These are phyloP conservation scores for Drosophila glabriapex DNA, from an alignment of 2,888 invertebrate species.

Conservation along the genomic window DNA sequence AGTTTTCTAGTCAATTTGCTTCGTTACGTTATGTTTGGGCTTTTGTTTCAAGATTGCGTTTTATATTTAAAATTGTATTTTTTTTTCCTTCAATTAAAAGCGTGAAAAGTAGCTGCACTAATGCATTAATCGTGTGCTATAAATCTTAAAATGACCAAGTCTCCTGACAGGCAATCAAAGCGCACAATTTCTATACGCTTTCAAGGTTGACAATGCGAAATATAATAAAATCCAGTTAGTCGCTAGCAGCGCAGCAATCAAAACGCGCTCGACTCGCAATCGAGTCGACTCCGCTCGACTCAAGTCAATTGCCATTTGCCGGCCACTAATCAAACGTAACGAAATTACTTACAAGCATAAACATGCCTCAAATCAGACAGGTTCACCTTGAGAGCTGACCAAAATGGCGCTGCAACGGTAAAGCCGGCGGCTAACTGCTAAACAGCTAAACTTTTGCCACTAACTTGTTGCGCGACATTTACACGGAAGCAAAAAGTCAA, in stretches of 20 bases:
- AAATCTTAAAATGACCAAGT: conserved; percentile 65
- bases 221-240: conserved; percentile 65
- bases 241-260: conserved; percentile 40
- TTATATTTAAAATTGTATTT: not conserved
- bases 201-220: conserved; percentile 69
- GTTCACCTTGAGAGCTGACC: conserved; percentile 83
- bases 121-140: conserved; percentile 80
- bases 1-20: conserved; percentile 26
- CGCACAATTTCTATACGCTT: conserved; percentile 71
- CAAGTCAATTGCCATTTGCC: conserved; percentile 79
- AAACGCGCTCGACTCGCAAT: conserved; percentile 28
- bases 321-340: conserved; percentile 79
- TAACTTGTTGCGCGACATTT: conserved; percentile 84
- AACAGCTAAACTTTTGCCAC: conserved; percentile 29
- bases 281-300: conserved; percentile 14
- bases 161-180: conserved; percentile 67
- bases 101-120: conserved; percentile 54
- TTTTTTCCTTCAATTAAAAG: conserved; percentile 60
- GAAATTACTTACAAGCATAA: conserved; percentile 72
- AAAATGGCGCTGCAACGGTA: conserved; percentile 79
- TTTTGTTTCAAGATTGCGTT: conserved; percentile 26
- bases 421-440: conserved; percentile 57
- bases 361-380: conserved; percentile 78
- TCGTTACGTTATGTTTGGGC: conserved; percentile 15
- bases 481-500: conserved; percentile 80